Evolutionary conservation across 1,140 invertebrate species (phyloP), one percentile per base, ranked within the genome.

Genomic region (Diorhabda carinulata): DNA sequence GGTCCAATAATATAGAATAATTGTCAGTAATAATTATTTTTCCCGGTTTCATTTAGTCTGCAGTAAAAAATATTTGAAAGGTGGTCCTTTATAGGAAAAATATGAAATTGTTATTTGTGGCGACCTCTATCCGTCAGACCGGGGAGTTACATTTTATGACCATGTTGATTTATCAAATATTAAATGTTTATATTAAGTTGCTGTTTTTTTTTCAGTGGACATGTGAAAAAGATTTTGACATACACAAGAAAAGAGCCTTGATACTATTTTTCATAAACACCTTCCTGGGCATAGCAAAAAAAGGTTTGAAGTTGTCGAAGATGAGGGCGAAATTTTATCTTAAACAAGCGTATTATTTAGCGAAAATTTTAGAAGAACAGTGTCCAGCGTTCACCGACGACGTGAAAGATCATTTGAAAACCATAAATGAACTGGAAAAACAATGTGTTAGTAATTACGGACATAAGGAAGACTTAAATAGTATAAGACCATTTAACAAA

Each of bases 251-350:
- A 41, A 67, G 61, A n/a, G 45, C 63, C 6, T 57, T 91, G 2
- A 78, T 93, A 0, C 85, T 88, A 69, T 87, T 91, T 64, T 90
- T 94, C 70, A 87, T 90, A 47, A 78, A 84, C 10, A 88, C 90
- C 71, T 92, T 91, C 69, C 83, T 91, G 10, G 81, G 87, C 64
- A 89, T 91, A 82, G 88, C 87, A 2, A 81, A 86, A 61, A 82
- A 81, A 42, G 87, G 87, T 73, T 84, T 87, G 65, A 84, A 84
- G 62, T 86, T 88, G 66, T 82, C 85, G 10, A 79, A 82, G 41
- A 78, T 82, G 4, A 66, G 69, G 40, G 66, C 68, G 9, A 9
- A 43, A 40, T 72, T 72, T 57, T 74, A 71, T 59, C 78, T 92
- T 9, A 84, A 88, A 61, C 91, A 93, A 72, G 87, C 88, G 0